Evolutionary conservation across 2,797 vertebrate species (phyloP).

Genomic region (Semaprochilodus insignis): DNA sequence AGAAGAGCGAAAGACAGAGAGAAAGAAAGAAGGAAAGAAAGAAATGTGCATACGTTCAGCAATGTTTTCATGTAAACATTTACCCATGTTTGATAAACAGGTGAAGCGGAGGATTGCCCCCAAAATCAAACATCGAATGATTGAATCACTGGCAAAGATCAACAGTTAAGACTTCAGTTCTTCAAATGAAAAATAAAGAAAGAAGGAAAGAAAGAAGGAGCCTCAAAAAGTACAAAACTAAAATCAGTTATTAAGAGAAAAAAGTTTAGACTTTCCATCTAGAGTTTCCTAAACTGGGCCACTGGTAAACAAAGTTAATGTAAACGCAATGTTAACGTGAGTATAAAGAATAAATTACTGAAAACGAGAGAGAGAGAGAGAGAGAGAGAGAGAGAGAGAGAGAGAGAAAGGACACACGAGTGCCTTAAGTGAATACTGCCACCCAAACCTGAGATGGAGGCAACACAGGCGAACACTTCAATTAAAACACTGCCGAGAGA

Average conservation of each 20-base stretch:
- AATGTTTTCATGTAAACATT: constrained; percentile 82
- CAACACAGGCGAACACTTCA: background rate
- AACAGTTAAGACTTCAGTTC: constrained; percentile 75
- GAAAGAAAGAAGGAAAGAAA: constrained; percentile 59
- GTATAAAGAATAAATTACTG: constrained; percentile 51
- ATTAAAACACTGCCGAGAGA: background rate
- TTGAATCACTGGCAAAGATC: constrained; percentile 63
- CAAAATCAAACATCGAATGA: constrained; percentile 42
- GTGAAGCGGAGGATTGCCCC: constrained; percentile 65
- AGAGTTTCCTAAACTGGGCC: constrained; percentile 61
- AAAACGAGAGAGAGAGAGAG: constrained; percentile 52
- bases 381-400: constrained; percentile 50
- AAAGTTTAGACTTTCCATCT: constrained; percentile 62
- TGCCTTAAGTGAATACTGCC: constrained; percentile 22
- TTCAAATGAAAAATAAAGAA: constrained; percentile 69
- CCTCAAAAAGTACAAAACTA: constrained; percentile 77
- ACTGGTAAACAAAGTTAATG: constrained; percentile 77
- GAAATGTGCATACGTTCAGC: constrained; percentile 75
- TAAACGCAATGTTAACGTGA: constrained; percentile 33
- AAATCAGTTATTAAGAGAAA: constrained; percentile 64
- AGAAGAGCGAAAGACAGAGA: constrained; percentile 67
- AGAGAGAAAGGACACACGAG: constrained; percentile 39
- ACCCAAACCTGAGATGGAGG: constrained; percentile 22
- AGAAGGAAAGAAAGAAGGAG: constrained; percentile 73
- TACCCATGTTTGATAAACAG: constrained; percentile 66